phyloP scores from a whole-genome alignment of 2,113 vertebrate genomes.

The Petrocephalus zakoni region DNA sequence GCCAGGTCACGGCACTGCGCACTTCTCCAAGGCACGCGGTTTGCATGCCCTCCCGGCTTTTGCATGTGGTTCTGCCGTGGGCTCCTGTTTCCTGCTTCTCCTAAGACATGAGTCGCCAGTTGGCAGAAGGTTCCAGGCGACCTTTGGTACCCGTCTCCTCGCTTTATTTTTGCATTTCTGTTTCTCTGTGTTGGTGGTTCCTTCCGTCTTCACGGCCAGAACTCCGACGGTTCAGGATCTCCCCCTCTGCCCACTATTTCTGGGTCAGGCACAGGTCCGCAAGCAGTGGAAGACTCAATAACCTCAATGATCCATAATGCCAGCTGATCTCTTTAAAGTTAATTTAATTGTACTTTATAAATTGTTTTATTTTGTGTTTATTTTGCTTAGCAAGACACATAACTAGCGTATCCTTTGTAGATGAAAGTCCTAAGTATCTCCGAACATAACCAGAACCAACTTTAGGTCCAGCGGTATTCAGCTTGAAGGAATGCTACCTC shows the following conservation, averaged over 20 bases:
- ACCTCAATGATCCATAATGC: background rate
- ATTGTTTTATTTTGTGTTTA: background rate
- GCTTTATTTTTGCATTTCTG: slow-evolving; percentile 2
- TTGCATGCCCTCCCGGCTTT: slow-evolving; percentile 11
- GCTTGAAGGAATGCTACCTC: background rate
- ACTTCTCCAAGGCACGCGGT: background rate
- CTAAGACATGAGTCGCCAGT: background rate
- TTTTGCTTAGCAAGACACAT: background rate
- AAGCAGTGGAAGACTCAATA: background rate
- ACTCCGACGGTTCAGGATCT: background rate
- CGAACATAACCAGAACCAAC: background rate
- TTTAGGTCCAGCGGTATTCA: background rate
- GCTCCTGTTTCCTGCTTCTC: slow-evolving; percentile 10
- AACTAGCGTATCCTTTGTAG: background rate
- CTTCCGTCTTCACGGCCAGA: background rate
- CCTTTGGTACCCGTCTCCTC: background rate
- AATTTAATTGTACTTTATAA: no score
- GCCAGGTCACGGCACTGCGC: background rate
- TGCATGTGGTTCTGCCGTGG: background rate
- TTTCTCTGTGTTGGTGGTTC: background rate
- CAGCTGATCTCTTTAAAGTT: background rate
- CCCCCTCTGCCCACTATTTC: background rate
- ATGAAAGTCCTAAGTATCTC: background rate
- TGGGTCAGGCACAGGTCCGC: background rate
- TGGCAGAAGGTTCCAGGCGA: background rate